Evolutionary conservation across 2,797 vertebrate species (phyloP).

Genomic region (Emydoidea blandingii): DNA sequence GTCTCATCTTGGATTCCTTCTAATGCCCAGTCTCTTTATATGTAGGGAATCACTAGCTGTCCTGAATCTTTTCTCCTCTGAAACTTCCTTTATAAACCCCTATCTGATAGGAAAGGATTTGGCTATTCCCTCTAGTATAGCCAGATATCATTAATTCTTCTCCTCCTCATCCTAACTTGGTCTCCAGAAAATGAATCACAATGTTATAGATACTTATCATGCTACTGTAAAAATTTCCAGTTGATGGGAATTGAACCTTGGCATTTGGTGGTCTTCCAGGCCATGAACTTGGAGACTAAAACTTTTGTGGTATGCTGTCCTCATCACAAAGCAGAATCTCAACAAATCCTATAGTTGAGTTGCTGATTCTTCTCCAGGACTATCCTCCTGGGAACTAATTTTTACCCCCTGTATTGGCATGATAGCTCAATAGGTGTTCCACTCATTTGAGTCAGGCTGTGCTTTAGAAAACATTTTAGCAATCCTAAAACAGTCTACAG

Average conservation of each 20-base stretch:
- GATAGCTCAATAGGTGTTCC: not conserved
- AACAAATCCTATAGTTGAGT: not conserved
- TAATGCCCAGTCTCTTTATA: not conserved
- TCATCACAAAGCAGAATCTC: not conserved
- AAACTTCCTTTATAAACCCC: not conserved
- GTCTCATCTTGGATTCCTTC: not conserved
- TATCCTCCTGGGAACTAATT: not conserved
- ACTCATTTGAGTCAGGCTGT: not conserved
- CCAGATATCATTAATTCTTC: not conserved
- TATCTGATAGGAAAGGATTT: not conserved
- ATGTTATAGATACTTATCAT: not conserved
- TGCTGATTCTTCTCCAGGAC: not conserved
- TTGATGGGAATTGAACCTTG: not conserved
- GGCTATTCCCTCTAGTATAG: not conserved
- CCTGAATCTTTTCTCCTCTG: not conserved
- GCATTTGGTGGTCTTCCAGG: not conserved
- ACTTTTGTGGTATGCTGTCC: not conserved
- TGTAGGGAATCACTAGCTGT: not conserved
- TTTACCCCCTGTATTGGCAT: not conserved
- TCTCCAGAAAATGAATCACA: not conserved
- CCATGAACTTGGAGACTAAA: not conserved
- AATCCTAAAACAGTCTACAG: not conserved
- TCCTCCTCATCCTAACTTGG: not conserved
- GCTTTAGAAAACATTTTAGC: not conserved
- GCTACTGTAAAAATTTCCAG: fast-evolving